A percentile compares a stretch with the other conserved stretches of the same genome.
Conservation (phyloP, 2,888 invertebrate genomes). For the Aporophyla lueneburgensis region DNA sequence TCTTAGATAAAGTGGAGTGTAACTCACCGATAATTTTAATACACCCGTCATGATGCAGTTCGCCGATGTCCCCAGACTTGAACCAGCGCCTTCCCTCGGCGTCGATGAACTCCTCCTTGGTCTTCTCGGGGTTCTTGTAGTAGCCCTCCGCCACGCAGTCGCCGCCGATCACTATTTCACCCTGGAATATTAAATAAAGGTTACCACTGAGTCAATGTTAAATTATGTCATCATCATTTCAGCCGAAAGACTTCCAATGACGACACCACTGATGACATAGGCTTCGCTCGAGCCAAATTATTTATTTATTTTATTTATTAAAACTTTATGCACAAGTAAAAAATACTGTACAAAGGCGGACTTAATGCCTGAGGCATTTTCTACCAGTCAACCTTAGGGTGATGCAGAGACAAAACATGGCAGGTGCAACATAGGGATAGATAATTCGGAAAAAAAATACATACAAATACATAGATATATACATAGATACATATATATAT, state of each 20-base stretch:
- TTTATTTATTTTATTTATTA: too few relatives aligned
- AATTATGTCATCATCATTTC: background rate
- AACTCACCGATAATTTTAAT: conserved; percentile 98
- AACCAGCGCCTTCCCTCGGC: conserved; percentile 97
- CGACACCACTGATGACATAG: background rate
- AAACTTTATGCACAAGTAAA: too few relatives aligned
- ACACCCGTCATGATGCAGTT: conserved; percentile 97
- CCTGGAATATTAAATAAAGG: conserved; percentile 78
- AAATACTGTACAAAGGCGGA: too few relatives aligned
- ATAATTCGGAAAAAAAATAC: too few relatives aligned
- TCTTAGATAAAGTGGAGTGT: background rate
- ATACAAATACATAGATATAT: too few relatives aligned
- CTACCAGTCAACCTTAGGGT: too few relatives aligned
- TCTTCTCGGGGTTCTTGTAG: conserved; percentile 97
- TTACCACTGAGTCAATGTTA: background rate
- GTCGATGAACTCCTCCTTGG: conserved; percentile 96
- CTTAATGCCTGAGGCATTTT: too few relatives aligned
- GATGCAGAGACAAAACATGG: too few relatives aligned
- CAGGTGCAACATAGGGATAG: too few relatives aligned
- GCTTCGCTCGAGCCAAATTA: background rate
- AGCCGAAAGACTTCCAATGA: background rate
- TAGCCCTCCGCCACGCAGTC: conserved; percentile 98
- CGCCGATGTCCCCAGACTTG: conserved; percentile 98
- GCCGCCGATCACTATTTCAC: conserved; percentile 96
- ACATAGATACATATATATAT: too few relatives aligned